phyloP scores from a whole-genome alignment of 2,888 invertebrate species.

The Trilocha varians region DNA sequence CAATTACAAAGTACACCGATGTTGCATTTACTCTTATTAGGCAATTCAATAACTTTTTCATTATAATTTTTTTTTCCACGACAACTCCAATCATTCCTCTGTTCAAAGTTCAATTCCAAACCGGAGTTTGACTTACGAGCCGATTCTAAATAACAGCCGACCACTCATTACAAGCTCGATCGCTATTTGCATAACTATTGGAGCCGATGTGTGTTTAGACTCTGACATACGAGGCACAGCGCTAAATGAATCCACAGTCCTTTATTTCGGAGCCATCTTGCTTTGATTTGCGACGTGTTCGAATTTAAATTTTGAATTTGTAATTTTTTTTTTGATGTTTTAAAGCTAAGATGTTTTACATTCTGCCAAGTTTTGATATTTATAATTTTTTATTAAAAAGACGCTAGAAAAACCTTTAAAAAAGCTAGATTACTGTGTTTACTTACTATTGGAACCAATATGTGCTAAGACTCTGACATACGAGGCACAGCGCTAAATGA shows the following conservation, averaged over 20 bases:
- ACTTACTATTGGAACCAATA: constrained; percentile 72
- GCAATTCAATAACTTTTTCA: too few relatives aligned
- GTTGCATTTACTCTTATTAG: too few relatives aligned
- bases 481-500: constrained; percentile 55
- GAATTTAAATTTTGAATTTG: not conserved
- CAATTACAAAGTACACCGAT: too few relatives aligned
- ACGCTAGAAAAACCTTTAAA: too few relatives aligned
- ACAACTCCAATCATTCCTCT: constrained; percentile 25
- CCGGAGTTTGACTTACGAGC: constrained; percentile 66
- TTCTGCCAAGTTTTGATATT: too few relatives aligned
- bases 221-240: constrained; percentile 56
- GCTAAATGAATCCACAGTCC: constrained; percentile 52
- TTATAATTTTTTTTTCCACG: too few relatives aligned
- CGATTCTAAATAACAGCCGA: constrained; percentile 67
- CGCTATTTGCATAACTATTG: constrained; percentile 73
- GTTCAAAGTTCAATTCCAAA: constrained; percentile 44
- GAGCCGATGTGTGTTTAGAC: constrained; percentile 68
- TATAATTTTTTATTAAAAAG: too few relatives aligned
- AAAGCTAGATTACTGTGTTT: constrained; percentile 64
- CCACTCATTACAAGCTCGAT: constrained; percentile 65
- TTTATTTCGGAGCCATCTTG: constrained; percentile 1
- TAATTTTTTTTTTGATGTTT: not conserved
- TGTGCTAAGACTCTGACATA: constrained; percentile 67
- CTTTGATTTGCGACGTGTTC: not conserved
- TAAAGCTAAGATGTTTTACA: too few relatives aligned